These are phyloP conservation scores for Ctenodactylus gundi DNA, from an alignment of 2,113 vertebrate species.

Conservation along the genomic window DNA sequence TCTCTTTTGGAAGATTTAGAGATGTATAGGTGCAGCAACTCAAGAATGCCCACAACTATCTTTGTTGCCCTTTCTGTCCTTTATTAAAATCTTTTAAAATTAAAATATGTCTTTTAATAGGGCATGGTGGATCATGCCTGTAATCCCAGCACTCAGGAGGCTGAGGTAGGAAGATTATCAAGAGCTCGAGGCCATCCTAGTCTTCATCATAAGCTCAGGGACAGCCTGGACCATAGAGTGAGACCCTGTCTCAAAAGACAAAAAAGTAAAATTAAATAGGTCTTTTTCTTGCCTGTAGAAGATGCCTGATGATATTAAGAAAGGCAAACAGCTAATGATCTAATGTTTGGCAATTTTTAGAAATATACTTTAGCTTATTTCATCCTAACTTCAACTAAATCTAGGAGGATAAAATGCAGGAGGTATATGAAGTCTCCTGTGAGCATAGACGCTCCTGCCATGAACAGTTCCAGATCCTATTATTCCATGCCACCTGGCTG, in stretches of 20 bases:
- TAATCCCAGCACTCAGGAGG: no score
- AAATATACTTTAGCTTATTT: not conserved
- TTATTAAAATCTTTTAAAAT: not conserved
- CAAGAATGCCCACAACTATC: not conserved
- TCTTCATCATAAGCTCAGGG: no score
- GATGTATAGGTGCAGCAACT: not conserved
- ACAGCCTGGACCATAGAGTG: no score
- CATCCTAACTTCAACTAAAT: not conserved
- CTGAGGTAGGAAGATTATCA: no score
- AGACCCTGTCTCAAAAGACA: no score
- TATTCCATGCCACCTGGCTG: no score
- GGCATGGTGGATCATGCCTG: no score
- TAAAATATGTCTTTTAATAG: no score
- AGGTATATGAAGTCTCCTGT: not conserved
- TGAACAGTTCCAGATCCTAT: rapidly evolving
- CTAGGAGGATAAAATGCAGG: not conserved
- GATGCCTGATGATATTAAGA: not conserved
- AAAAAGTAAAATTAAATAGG: no score
- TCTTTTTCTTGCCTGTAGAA: not conserved
- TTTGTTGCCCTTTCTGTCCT: rapidly evolving
- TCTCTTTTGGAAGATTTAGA: not conserved
- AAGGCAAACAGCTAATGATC: rapidly evolving
- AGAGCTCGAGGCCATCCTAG: no score
- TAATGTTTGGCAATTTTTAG: not conserved
- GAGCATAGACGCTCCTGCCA: not conserved